phyloP scores from a whole-genome alignment of 2,888 invertebrate genomes.

The Andrena hattorfiana region DNA sequence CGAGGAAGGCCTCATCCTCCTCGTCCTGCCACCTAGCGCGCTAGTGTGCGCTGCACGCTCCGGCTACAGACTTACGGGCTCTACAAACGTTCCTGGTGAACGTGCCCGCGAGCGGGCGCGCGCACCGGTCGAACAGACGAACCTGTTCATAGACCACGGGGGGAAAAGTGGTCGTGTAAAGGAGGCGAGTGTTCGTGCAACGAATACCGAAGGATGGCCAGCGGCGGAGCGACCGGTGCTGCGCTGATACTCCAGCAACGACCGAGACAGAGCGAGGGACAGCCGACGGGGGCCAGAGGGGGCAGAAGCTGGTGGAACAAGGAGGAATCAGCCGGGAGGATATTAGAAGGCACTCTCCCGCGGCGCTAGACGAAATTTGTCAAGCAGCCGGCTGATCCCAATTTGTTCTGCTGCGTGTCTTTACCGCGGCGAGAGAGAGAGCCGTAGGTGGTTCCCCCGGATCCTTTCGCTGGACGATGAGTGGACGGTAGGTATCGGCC shows the following conservation, averaged over 20 bases:
- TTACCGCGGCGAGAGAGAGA: constrained; percentile 62
- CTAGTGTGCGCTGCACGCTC: constrained; percentile 65
- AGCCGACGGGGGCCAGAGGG: not conserved
- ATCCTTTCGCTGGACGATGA: constrained; percentile 52
- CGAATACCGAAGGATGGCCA: constrained; percentile 69
- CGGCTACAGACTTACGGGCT: not conserved
- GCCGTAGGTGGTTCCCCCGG: constrained; percentile 63
- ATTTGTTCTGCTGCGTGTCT: constrained; percentile 75
- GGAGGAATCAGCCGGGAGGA: constrained; percentile 52
- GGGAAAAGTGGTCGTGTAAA: constrained; percentile 43
- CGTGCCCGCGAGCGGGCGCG: constrained; percentile 40
- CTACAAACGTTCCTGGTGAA: constrained; percentile 53
- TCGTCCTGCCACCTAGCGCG: constrained; percentile 71
- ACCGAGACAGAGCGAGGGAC: constrained; percentile 38
- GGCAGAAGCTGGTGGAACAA: constrained; percentile 18
- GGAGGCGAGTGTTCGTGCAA: constrained; percentile 68
- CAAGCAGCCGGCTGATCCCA: constrained; percentile 74
- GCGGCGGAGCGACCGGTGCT: constrained; percentile 46
- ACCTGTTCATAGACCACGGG: constrained; percentile 51
- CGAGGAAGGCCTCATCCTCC: constrained; percentile 71
- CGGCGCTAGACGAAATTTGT: constrained; percentile 79
- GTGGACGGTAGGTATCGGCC: constrained; percentile 39
- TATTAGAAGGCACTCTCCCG: constrained; percentile 75
- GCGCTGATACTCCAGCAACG: constrained; percentile 11
- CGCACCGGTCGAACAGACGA: constrained; percentile 27